phyloP scores from a whole-genome alignment of 37 sponge, comb jelly and placozoan genomes.

The Ianthella basta region DNA sequence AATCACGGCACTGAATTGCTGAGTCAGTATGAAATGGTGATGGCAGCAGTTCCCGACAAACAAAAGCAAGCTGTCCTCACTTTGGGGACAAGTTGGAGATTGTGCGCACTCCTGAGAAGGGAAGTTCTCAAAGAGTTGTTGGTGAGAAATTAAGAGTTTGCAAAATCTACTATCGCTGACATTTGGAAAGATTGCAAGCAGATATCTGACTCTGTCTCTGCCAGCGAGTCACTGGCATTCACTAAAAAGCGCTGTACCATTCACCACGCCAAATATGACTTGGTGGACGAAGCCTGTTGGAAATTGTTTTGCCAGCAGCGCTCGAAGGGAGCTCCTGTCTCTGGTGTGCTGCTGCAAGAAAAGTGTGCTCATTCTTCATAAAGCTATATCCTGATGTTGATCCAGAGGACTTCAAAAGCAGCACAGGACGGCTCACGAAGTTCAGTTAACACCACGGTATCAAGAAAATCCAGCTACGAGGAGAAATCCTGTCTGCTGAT shows the following conservation, averaged over 20 bases:
- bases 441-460: slow-evolving; percentile 44
- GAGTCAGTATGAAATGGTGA: background rate
- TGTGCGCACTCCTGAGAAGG: slow-evolving; percentile 10
- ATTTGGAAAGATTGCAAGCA: slow-evolving; percentile 49
- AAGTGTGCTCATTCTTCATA: slow-evolving; percentile 23
- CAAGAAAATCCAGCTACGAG: slow-evolving; percentile 16
- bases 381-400: slow-evolving; percentile 39
- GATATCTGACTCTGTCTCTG: slow-evolving; percentile 13
- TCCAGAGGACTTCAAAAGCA: slow-evolving; percentile 39
- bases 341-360: slow-evolving; percentile 44
- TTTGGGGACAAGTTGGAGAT: slow-evolving; percentile 41
- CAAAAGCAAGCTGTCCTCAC: slow-evolving; percentile 30
- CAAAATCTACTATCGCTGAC: slow-evolving; percentile 47
- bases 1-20: slow-evolving; percentile 25
- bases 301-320: slow-evolving; percentile 51
- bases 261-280: slow-evolving; percentile 25
- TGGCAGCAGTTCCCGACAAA: slow-evolving; percentile 12
- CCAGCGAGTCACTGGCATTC: slow-evolving; percentile 27
- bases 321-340: slow-evolving; percentile 49
- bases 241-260: slow-evolving; percentile 46
- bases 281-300: slow-evolving; percentile 44
- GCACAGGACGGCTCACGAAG: slow-evolving; percentile 45
- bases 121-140: slow-evolving; percentile 43
- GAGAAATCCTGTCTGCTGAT: slow-evolving; percentile 49
- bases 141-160: slow-evolving; percentile 19